Base-by-base conservation (phyloP, 1,140 invertebrate species). In the Leptinotarsa undecemlineata region DNA sequence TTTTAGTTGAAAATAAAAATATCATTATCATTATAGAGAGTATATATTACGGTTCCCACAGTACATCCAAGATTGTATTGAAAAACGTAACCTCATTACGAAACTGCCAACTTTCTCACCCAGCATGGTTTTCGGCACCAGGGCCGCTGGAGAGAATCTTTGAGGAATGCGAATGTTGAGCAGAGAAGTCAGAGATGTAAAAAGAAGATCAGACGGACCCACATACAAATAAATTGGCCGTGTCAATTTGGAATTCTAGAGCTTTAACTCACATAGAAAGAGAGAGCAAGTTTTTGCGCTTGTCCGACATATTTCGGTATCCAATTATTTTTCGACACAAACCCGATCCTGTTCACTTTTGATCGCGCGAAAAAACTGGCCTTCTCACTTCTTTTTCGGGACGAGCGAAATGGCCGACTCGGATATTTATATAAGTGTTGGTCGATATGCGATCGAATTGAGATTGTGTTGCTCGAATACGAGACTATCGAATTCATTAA, bases 301-400 rank as follows among this genome's bases (percentile, higher is more conserved):
- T 75, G 74, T 76, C 57, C 48, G 74, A 80, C 75, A 81, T 78
- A 76, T 80, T 81, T 81, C 79, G 76, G 79, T 66, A 67, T 72
- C 79, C 79, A 81, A 81, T 81, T 81, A 81, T 81, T 81, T 81
- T 81, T 78, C 78, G 75, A 81, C 79, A 81, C 78, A 79, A 76
- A 78, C 76, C 72, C 79, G 76, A 77, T 76, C 78, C 78, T 70
- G 76, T 79, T 79, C 78, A 76, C 79, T 81, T 81, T 79, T 79
- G 71, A 78, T 76, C 72, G 64, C 61, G 57, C 69, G 73, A 78
- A 80, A 42, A 77, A 80, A 80, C 76, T 80, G 72, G 77, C 75
- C 77, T 80, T 80, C 79, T 76, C 77, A 79, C 79, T 77, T 79
- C 71, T 76, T 64, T 64, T 33, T 17, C 63, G 20, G 63, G 15